Percentiles rank a stretch among this genome's conserved stretches.
Conservation (phyloP, 2,797 vertebrate species). For the Spinus pinus region DNA sequence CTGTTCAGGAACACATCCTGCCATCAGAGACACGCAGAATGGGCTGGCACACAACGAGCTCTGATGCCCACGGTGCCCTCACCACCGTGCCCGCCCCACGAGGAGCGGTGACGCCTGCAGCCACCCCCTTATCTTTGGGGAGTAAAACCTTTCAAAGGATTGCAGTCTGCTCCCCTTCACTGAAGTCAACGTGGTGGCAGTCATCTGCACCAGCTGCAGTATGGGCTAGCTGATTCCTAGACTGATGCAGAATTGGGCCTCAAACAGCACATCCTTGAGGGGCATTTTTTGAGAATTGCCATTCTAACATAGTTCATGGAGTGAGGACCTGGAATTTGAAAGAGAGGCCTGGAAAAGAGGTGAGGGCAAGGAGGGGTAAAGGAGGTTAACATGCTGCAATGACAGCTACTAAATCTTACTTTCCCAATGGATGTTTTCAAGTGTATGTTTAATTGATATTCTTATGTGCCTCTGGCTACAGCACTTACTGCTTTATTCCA, state of each 20-base stretch:
- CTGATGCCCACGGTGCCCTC: background rate
- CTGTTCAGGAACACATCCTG: slow-evolving; percentile 28
- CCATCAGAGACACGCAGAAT: background rate
- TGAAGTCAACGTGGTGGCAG: background rate
- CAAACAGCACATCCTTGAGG: background rate
- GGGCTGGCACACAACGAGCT: background rate
- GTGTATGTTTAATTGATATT: slow-evolving; percentile 37
- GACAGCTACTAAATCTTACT: slow-evolving; percentile 21
- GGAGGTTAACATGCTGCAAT: background rate
- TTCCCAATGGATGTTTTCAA: slow-evolving; percentile 26
- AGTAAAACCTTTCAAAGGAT: background rate
- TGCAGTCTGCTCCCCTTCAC: background rate
- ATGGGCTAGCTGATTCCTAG: background rate
- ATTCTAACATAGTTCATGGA: background rate
- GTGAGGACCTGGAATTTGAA: background rate
- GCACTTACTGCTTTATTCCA: slow-evolving; percentile 13
- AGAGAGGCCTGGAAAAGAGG: background rate
- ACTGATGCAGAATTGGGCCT: background rate
- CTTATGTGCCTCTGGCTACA: background rate
- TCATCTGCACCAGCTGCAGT: background rate
- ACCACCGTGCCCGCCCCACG: background rate
- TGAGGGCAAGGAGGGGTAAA: background rate
- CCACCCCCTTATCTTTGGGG: background rate
- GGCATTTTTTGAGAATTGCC: background rate
- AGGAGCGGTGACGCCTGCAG: accelerated